Evolutionary conservation across 2,888 invertebrate genomes (phyloP), one percentile per base, ranked within the genome.

Genomic region (Acleris emargana): DNA sequence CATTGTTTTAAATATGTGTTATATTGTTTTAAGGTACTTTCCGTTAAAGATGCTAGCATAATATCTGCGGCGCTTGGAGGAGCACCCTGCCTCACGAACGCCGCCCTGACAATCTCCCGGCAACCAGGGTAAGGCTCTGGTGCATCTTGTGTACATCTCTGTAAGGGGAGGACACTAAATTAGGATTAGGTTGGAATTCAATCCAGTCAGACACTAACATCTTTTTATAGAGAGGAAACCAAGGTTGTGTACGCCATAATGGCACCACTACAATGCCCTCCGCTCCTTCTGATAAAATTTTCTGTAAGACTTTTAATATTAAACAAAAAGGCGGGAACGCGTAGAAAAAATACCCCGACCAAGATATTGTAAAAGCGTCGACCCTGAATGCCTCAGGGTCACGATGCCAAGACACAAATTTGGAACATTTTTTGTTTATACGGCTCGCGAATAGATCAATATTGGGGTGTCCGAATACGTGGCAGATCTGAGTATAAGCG

Each of bases 301-400:
- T 25, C n/a, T 25, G 22, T 28, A 52, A 28, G 7, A 52, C 25
- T 17, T 52, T 52, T n/a, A n/a, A n/a, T 16, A 52, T 52, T 28
- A 52, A 5, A 22, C n/a, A 22, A n/a, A 52, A 52, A 25, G 28
- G 51, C 25, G 51, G 51, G 28, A 52, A 52, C 16, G 51, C 51
- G n/a, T 52, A 52, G 25, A 52, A 52, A 25, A 25, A 52, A 16
- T 25, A 25, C n/a, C 28, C n/a, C 28, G 28, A 16, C 51, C 51
- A 52, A 16, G 28, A 52, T 16, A 52, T 25, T n/a, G 51, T 52
- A n/a, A 52, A 52, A 28, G 51, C 51, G n/a, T 52, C 51, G 5
- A 52, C 51, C 25, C 28, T n/a, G 22, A 22, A 52, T 25, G n/a
- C n/a, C 22, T 52, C 16, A 52, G 25, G 22, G 51, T 25, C 22